A percentile compares a stretch with the other conserved stretches of the same genome.
phyloP scores from a whole-genome alignment of 2,113 vertebrate genomes.

The Alectura lathami region DNA sequence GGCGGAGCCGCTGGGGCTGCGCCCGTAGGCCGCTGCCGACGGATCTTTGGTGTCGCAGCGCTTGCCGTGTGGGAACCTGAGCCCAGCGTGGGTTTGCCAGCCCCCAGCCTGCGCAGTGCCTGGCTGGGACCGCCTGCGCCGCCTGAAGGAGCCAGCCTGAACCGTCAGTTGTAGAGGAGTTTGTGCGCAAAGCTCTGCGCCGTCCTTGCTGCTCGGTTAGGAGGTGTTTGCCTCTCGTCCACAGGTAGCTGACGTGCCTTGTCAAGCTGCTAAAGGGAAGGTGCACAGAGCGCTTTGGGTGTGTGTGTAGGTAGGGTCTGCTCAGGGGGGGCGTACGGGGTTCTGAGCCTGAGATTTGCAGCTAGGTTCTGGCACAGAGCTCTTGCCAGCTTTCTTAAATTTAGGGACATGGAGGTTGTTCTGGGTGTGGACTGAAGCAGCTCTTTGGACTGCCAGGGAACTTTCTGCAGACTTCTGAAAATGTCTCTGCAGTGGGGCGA shows the following conservation, averaged over 20 bases:
- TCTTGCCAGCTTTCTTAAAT: not conserved
- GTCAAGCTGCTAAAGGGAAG: not conserved
- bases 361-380: not conserved
- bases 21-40: accelerated
- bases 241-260: accelerated
- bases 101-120: not conserved
- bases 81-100: accelerated
- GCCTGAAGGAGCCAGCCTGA: too few relatives aligned
- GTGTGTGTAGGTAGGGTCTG: accelerated
- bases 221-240: not conserved
- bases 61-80: not conserved
- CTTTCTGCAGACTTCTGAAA: not conserved
- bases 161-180: too few relatives aligned
- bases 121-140: too few relatives aligned
- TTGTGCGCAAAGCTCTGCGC: too few relatives aligned
- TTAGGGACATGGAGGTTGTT: not conserved
- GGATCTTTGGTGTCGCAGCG: not conserved
- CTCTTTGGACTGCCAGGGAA: not conserved
- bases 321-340: not conserved
- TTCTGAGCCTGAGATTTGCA: not conserved
- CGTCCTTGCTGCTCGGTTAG: not conserved
- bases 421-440: not conserved
- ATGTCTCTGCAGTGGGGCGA: not conserved
- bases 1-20: too few relatives aligned
- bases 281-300: not conserved